Percentiles rank a stretch among this genome's conserved stretches.
These are phyloP conservation scores for Egretta garzetta DNA, from an alignment of 2,113 vertebrate species.

Conservation along the genomic window DNA sequence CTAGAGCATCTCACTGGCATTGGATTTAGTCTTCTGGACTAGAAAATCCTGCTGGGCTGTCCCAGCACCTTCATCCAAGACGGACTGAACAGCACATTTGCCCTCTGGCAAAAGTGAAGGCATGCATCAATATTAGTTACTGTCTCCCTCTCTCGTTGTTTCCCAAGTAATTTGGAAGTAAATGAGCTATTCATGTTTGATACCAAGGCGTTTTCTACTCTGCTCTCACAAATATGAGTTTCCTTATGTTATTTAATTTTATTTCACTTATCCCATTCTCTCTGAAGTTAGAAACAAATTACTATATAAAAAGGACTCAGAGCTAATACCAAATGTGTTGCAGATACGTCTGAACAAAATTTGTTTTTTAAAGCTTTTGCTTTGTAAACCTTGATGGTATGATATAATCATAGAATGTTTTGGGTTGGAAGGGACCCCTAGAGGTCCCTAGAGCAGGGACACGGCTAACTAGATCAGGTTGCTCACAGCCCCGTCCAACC, in stretches of 20 bases:
- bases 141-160: not conserved
- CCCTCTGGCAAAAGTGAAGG: not conserved
- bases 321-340: not conserved
- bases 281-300: not conserved
- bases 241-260: not conserved
- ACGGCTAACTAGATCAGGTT: too few species aligned
- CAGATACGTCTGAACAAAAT: not conserved
- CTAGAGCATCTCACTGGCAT: not conserved
- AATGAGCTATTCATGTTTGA: not conserved
- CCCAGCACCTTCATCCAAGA: not conserved
- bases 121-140: rapidly evolving
- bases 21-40: not conserved
- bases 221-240: not conserved
- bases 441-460: too few species aligned
- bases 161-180: not conserved
- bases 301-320: not conserved
- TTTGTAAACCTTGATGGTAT: not conserved
- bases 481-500: too few species aligned
- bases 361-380: not conserved
- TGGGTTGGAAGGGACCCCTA: too few species aligned
- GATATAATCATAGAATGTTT: too few species aligned
- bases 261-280: not conserved
- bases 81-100: not conserved
- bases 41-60: not conserved
- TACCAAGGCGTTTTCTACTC: not conserved